Conservation (phyloP, 2,113 vertebrate genomes). For the Pycnonotus jocosus region DNA sequence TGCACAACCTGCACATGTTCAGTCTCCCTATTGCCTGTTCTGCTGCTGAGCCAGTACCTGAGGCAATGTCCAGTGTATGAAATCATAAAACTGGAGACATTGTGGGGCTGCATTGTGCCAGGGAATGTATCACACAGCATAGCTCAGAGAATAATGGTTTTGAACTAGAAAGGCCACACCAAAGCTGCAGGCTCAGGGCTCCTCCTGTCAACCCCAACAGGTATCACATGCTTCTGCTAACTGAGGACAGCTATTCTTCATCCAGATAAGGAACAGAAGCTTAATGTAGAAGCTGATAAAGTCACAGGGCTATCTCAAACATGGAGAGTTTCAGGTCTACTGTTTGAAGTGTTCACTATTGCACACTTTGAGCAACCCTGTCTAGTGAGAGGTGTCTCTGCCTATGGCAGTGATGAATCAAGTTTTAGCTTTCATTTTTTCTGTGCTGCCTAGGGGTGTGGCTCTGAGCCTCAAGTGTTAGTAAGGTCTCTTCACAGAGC, state of each 20-base stretch:
- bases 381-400: neutral
- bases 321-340: neutral
- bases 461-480: neutral
- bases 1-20: neutral
- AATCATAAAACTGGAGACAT: neutral
- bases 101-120: neutral
- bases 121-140: neutral
- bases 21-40: neutral
- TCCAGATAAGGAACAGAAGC: neutral
- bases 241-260: neutral
- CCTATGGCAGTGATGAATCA: neutral
- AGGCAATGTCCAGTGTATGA: neutral
- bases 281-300: neutral
- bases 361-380: neutral
- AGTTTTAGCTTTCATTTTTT: neutral
- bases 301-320: neutral
- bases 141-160: neutral
- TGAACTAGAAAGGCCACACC: neutral
- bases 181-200: neutral
- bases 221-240: neutral
- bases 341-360: rapidly evolving
- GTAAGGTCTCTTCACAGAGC: neutral
- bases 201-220: neutral
- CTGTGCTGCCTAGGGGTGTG: neutral
- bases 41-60: conserved; percentile 1